phyloP scores from a whole-genome alignment of 2,888 invertebrate species.

The Ypsolopha sequella region DNA sequence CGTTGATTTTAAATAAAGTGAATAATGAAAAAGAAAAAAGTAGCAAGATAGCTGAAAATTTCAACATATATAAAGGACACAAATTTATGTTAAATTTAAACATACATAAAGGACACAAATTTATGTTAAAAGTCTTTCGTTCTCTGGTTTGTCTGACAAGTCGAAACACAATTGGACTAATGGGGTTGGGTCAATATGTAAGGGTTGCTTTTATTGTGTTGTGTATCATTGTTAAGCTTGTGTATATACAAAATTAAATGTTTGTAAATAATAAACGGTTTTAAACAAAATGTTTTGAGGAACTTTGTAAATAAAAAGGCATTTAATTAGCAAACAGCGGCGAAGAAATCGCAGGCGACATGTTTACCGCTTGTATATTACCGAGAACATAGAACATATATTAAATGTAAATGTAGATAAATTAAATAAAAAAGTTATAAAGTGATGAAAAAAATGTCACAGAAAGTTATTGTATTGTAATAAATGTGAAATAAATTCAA shows the following conservation, averaged over 20 bases:
- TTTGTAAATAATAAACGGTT: neutral
- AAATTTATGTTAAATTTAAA: too few relatives aligned
- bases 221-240: neutral
- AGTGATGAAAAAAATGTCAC: neutral
- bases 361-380: conserved; percentile 1
- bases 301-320: neutral
- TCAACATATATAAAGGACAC: too few relatives aligned
- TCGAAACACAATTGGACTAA: too few relatives aligned
- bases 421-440: neutral
- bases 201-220: neutral
- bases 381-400: neutral
- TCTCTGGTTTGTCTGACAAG: too few relatives aligned
- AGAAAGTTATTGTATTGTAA: neutral
- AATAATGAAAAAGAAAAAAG: too few relatives aligned
- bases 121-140: too few relatives aligned
- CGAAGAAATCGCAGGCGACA: neutral
- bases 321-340: neutral
- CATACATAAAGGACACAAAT: too few relatives aligned
- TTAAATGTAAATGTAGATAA: neutral
- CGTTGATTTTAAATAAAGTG: too few relatives aligned
- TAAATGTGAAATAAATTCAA: neutral
- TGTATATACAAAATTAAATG: neutral
- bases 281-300: neutral
- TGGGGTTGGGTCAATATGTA: too few relatives aligned
- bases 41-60: too few relatives aligned